phyloP scores from a whole-genome alignment of 2,113 vertebrate genomes.

The Laticauda laticaudata region DNA sequence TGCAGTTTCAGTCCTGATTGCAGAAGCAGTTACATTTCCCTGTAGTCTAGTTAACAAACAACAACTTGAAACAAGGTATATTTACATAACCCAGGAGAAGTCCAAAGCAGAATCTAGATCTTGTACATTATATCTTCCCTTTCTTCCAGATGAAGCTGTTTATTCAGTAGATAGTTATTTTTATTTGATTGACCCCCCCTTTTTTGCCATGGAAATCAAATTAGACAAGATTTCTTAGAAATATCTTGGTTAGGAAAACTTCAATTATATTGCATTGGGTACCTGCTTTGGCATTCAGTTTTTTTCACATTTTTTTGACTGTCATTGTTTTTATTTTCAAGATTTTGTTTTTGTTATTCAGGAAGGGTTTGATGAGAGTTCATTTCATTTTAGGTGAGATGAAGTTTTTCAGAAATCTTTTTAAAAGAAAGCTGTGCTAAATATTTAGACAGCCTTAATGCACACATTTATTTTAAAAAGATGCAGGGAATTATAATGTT shows the following conservation, averaged over 20 bases:
- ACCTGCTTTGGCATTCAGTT: not conserved
- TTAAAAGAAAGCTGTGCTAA: not conserved
- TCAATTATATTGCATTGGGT: not conserved
- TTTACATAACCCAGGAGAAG: not conserved
- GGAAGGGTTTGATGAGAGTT: not conserved
- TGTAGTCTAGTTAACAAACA: not conserved
- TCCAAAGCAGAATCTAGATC: not conserved
- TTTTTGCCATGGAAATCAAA: not conserved
- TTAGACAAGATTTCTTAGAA: not conserved
- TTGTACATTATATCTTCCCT: not conserved
- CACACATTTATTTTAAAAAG: not conserved
- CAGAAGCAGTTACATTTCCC: not conserved
- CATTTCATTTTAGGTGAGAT: not conserved
- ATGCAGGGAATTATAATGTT: not conserved
- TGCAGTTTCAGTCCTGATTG: constrained; percentile 4
- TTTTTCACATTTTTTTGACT: not conserved
- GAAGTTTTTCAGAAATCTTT: not conserved
- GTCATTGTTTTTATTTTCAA: not conserved
- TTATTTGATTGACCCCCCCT: not conserved
- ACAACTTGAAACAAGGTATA: not conserved
- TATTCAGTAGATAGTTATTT: not conserved
- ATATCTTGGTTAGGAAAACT: not conserved
- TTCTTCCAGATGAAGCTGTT: not conserved
- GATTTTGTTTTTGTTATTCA: not conserved
- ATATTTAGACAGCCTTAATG: not conserved